phyloP scores from a whole-genome alignment of 2,797 vertebrate genomes.

The Sebastes miniatus region DNA sequence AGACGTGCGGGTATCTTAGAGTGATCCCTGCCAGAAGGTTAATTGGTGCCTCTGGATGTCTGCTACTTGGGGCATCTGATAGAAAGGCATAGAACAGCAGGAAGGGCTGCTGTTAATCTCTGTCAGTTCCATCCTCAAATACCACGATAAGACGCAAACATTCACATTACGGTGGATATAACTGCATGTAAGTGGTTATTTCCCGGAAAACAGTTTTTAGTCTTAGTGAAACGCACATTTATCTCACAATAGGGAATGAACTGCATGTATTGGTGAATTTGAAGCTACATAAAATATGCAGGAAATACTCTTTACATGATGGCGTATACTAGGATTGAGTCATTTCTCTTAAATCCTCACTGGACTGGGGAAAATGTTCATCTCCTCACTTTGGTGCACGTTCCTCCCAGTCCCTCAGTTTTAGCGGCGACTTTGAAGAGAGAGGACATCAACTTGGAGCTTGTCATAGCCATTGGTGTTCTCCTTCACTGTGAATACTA shows the following conservation, averaged over 20 bases:
- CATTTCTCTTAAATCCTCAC: constrained; percentile 27
- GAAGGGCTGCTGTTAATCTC: constrained; percentile 72
- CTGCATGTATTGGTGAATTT: constrained; percentile 17
- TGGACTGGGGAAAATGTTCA: constrained; percentile 47
- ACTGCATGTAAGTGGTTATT: constrained; percentile 3
- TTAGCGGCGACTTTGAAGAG: constrained; percentile 69
- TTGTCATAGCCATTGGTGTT: constrained; percentile 68
- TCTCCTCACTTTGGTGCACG: constrained; percentile 47
- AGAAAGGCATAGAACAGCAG: constrained; percentile 59
- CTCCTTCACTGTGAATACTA: constrained; percentile 72
- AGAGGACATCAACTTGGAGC: constrained; percentile 66
- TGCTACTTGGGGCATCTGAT: constrained; percentile 73
- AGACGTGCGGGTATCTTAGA: constrained; percentile 67
- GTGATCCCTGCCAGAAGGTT: constrained; percentile 76
- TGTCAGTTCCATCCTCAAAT: constrained; percentile 54
- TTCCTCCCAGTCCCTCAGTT: constrained; percentile 41
- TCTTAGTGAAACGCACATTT: not conserved
- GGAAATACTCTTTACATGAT: constrained; percentile 13
- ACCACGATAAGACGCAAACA: constrained; percentile 49
- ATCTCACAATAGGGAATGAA: not conserved
- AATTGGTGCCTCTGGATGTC: constrained; percentile 79
- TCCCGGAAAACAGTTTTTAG: constrained; percentile 7
- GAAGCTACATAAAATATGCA: constrained; percentile 44
- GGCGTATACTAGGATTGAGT: not conserved
- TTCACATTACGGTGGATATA: constrained; percentile 28